Evolutionary conservation across 2,888 invertebrate species (phyloP).

Genomic region (Miltochrista miniata): DNA sequence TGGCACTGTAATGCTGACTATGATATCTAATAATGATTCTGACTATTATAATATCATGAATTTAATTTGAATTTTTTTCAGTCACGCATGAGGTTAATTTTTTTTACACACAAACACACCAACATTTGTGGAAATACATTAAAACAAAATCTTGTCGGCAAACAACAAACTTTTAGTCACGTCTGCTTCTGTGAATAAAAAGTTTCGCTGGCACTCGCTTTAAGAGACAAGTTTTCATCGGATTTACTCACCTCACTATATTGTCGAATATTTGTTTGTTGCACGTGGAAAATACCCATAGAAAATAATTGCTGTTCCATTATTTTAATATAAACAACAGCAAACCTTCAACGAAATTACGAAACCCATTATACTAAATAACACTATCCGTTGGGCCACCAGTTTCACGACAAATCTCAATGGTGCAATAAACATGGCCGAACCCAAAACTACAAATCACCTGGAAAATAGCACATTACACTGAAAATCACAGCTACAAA

Average conservation of each 20-base stretch:
- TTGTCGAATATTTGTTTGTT: too few species aligned
- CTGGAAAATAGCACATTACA: slow-evolving; percentile 6
- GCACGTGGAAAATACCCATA: too few species aligned
- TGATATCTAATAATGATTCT: too few species aligned
- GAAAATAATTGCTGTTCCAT: too few species aligned
- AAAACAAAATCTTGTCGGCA: slow-evolving; percentile 27
- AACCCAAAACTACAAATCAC: slow-evolving; percentile 4
- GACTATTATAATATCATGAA: too few species aligned
- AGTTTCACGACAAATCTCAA: background rate
- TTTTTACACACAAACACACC: too few species aligned
- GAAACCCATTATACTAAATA: background rate
- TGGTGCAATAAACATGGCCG: background rate
- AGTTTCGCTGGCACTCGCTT: slow-evolving; percentile 20
- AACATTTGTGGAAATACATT: background rate
- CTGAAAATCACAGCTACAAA: slow-evolving; percentile 4
- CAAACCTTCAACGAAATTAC: too few species aligned
- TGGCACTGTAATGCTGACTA: too few species aligned
- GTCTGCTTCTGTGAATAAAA: slow-evolving; percentile 34
- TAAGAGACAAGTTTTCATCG: slow-evolving; percentile 22
- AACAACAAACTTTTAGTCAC: slow-evolving; percentile 27
- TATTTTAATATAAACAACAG: too few species aligned
- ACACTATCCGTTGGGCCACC: background rate
- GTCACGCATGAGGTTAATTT: too few species aligned
- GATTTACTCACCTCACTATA: slow-evolving; percentile 33
- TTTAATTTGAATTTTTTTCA: too few species aligned